Conservation (phyloP, 1,140 invertebrate species). For the Drosophila pruinosa region DNA sequence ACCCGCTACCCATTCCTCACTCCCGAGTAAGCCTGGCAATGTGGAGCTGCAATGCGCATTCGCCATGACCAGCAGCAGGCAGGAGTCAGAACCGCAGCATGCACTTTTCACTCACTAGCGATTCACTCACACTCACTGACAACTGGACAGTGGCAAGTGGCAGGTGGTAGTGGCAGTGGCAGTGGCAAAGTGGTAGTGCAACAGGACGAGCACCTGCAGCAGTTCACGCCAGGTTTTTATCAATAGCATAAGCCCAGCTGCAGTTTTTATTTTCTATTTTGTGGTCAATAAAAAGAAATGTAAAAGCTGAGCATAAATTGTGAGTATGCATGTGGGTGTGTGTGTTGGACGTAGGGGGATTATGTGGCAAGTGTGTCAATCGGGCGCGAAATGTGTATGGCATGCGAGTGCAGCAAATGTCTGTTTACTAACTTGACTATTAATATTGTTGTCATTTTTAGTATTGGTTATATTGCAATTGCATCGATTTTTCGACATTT, state of each 20-base stretch:
- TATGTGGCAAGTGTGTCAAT: background rate
- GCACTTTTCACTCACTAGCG: constrained; percentile 37
- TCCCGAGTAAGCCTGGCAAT: background rate
- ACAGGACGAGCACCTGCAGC: constrained; percentile 17
- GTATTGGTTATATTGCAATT: background rate
- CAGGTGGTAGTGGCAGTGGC: too few relatives aligned
- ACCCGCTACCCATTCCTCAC: background rate
- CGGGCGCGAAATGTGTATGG: background rate
- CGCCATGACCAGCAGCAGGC: constrained; percentile 16
- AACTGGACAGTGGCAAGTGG: background rate
- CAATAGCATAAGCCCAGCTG: background rate
- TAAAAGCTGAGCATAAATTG: background rate
- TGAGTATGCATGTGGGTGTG: background rate
- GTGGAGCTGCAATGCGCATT: constrained; percentile 35
- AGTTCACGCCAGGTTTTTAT: background rate
- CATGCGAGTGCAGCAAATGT: background rate
- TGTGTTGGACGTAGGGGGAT: too few relatives aligned
- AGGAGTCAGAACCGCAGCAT: background rate
- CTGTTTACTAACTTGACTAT: background rate
- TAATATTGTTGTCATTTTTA: background rate
- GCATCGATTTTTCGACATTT: background rate
- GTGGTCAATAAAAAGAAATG: background rate
- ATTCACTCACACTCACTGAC: constrained; percentile 29
- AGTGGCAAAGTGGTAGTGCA: constrained; percentile 27
- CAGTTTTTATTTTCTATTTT: background rate